phyloP scores from a whole-genome alignment of 2,888 invertebrate species.

The Rotaria magnacalcarata region DNA sequence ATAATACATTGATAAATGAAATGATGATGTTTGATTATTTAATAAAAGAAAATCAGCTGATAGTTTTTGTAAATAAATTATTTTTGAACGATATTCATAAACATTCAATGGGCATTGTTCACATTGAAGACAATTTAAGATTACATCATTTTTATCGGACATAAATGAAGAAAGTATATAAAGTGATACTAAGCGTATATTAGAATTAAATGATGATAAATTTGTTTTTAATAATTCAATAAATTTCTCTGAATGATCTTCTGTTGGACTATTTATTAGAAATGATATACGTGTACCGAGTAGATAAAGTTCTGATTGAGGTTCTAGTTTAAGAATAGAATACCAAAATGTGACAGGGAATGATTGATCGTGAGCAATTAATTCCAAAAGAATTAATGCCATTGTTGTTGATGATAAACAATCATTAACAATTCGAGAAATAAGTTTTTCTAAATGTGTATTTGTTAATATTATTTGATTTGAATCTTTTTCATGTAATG shows the following conservation, averaged over 20 bases:
- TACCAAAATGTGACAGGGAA: background rate
- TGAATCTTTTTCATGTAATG: background rate
- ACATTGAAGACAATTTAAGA: background rate
- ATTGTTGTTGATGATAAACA: background rate
- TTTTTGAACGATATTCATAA: conserved; percentile 10
- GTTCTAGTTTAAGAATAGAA: background rate
- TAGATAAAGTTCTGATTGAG: background rate
- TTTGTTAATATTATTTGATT: background rate
- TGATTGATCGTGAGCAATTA: background rate
- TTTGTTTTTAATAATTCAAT: background rate
- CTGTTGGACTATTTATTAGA: background rate
- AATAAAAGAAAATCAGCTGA: background rate
- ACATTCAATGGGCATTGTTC: conserved; percentile 8
- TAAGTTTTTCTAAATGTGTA: background rate
- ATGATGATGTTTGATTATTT: background rate
- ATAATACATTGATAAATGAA: conserved; percentile 15
- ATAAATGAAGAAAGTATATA: background rate
- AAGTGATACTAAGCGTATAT: background rate
- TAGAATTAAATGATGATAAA: background rate
- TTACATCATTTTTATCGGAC: background rate
- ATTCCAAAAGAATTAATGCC: background rate
- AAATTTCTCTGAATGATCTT: background rate
- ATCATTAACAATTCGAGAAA: background rate
- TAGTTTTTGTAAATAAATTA: background rate
- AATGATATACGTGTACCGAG: background rate